Evolutionary conservation across 30 jellyfish, hydroid and myxozoan genomes (phyloP).

Genomic region (Sanderia malayensis): DNA sequence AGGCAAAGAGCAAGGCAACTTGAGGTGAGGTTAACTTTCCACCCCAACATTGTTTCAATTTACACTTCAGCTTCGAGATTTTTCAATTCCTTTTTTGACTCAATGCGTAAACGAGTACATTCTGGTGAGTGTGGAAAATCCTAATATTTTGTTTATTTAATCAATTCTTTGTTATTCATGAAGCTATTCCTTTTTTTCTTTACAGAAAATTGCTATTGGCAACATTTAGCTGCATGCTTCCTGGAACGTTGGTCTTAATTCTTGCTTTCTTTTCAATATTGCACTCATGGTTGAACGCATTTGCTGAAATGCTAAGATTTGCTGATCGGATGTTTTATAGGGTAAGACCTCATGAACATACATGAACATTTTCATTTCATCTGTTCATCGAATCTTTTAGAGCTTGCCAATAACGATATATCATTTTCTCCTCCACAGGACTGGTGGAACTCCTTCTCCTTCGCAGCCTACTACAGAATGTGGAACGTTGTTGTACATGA

Average conservation of each 20-base stretch:
- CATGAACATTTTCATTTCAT: neutral
- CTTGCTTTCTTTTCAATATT: constrained; percentile 83
- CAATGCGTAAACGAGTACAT: too few species aligned
- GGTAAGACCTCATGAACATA: constrained; percentile 52
- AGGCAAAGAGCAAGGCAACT: constrained; percentile 78
- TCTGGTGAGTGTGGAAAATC: too few species aligned
- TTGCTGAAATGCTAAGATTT: constrained; percentile 91
- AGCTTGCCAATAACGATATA: too few species aligned
- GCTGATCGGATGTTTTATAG: constrained; percentile 97
- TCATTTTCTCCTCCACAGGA: constrained; percentile 57
- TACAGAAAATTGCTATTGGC: constrained; percentile 73
- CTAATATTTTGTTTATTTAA: too few species aligned
- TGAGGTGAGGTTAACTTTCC: constrained; percentile 59
- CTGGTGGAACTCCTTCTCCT: constrained; percentile 94
- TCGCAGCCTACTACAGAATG: constrained; percentile 82
- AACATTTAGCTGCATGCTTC: constrained; percentile 85
- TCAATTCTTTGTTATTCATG: too few species aligned
- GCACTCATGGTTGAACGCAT: constrained; percentile 94
- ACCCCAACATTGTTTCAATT: too few species aligned
- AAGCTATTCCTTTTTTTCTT: constrained; percentile 12
- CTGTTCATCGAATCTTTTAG: too few species aligned
- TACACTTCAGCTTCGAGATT: too few species aligned
- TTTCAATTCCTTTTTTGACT: too few species aligned
- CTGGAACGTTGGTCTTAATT: constrained; percentile 81
- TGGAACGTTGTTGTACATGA: constrained; percentile 97